Percentiles rank a stretch among this genome's conserved stretches.
These are phyloP conservation scores for Pycnomerus fuliginosus DNA, from an alignment of 2,888 invertebrate species.

Conservation along the genomic window DNA sequence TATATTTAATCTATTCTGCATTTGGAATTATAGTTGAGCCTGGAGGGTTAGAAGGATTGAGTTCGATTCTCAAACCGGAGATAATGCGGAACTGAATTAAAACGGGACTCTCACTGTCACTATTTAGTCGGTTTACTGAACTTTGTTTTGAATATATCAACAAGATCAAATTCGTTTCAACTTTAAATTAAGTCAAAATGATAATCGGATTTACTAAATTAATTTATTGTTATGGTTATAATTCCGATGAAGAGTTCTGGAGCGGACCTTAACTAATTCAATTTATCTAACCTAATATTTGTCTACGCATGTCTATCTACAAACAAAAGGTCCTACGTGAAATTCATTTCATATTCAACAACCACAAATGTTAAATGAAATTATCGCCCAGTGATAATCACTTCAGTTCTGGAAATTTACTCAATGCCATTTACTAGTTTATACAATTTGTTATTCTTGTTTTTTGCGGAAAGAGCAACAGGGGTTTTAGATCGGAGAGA, in stretches of 20 bases:
- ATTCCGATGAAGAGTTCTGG: conserved; percentile 28
- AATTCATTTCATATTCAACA: conserved; percentile 33
- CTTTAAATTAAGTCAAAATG: not conserved
- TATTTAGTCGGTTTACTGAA: conserved; percentile 21
- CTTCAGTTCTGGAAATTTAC: conserved; percentile 24
- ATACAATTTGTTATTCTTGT: conserved; percentile 4
- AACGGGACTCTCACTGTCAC: conserved; percentile 26
- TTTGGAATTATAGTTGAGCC: conserved; percentile 26
- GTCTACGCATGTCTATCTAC: conserved; percentile 30
- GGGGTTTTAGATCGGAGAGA: no score
- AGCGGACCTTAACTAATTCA: conserved; percentile 31
- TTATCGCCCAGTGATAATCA: conserved; percentile 32
- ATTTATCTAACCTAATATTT: conserved; percentile 32
- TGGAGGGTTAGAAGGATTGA: conserved; percentile 25
- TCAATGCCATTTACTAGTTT: conserved; percentile 10
- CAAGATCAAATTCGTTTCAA: conserved; percentile 5
- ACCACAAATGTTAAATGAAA: conserved; percentile 30
- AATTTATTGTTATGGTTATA: conserved; percentile 28
- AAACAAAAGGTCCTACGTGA: conserved; percentile 30
- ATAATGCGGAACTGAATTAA: conserved; percentile 27
- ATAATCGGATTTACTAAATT: conserved; percentile 2
- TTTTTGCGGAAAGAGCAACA: no score
- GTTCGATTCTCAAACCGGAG: conserved; percentile 26
- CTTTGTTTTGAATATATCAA: conserved; percentile 19
- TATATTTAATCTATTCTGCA: conserved; percentile 27